A percentile compares a stretch with the other conserved stretches of the same genome.
These are phyloP conservation scores for Pocillopora damicornis DNA, from an alignment of 64 coral and sea anemone genomes.

Conservation along the genomic window DNA sequence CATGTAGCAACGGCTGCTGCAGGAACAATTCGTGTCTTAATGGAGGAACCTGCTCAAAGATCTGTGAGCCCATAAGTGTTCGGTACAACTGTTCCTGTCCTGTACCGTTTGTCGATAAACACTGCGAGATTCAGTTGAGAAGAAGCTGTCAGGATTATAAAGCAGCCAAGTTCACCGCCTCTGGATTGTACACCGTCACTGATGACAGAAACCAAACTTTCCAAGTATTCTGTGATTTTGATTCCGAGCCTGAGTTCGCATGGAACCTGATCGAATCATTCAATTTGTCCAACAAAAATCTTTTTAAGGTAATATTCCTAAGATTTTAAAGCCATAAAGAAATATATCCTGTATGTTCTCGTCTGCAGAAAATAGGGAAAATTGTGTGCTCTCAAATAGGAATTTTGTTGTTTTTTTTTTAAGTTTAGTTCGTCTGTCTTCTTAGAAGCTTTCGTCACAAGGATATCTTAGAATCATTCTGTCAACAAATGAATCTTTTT, in stretches of 20 bases:
- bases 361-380: too few species aligned
- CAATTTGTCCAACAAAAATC: not conserved
- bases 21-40: not conserved
- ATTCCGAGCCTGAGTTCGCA: not conserved
- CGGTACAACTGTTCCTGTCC: slow-evolving; percentile 19
- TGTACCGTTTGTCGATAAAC: slow-evolving; percentile 18
- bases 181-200: slow-evolving; percentile 31
- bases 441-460: too few species aligned
- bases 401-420: too few species aligned
- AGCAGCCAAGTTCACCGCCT: not conserved
- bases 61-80: slow-evolving; percentile 23
- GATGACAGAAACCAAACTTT: slow-evolving; percentile 19
- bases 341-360: too few species aligned
- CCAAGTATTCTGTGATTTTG: slow-evolving; percentile 39
- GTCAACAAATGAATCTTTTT: too few species aligned
- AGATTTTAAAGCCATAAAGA: not conserved
- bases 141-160: slow-evolving; percentile 31
- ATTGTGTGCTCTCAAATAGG: too few species aligned
- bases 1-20: not conserved
- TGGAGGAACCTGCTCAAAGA: not conserved
- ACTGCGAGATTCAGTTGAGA: slow-evolving; percentile 17
- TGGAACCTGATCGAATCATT: slow-evolving; percentile 40
- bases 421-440: too few species aligned
- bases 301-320: not conserved
- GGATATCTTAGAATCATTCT: too few species aligned